Evolutionary conservation across 2,113 vertebrate species (phyloP), one percentile per base, ranked within the genome.

Genomic region (Gorsachius goisagi): DNA sequence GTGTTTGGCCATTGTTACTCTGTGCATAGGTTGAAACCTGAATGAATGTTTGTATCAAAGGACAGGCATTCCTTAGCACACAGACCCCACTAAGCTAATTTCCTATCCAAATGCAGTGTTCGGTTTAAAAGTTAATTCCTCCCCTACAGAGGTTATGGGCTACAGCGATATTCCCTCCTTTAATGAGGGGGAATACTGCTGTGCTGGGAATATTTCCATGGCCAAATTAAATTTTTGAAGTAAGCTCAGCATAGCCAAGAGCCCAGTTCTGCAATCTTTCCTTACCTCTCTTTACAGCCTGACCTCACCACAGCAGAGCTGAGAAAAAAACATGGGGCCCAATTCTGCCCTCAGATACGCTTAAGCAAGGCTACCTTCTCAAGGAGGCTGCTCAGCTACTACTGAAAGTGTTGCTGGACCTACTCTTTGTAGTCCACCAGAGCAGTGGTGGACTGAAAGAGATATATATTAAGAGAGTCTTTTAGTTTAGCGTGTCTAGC

Each of bases 181-280:
- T 96, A 96, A 95, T 44, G 11, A 96, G 83, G 26, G 35, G 28
- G 80, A 86, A 90, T 89, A 90, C 80, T 81, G 83, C 89, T 94
- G 94, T 84, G 88, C 81, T 88, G 92, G 95, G 89, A 91, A 76
- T 85, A 89, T 68, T 94, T 92, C 76, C 77, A 79, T 23, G 64
- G 53, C 73, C 76, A 97, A 95, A 93, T 92, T 87, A 84, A 96
- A 90, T 90, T 87, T 76, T 77, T 91, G 32, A 96, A 94, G 73
- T 68, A 27, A 11, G 2, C 80, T 50, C 81, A 91, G 58, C 16
- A 49, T 15, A 83, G 45, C 41, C 9, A 1, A 85, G 78, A 91
- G 62, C 69, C 75, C 82, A 44, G 62, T 32, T 72, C 80, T 78
- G 33, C 1, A 22, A 26, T 83, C n/a, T 79, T 66, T 73, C 77